These are phyloP conservation scores for Drosophila novamexicana DNA, from an alignment of 1,140 invertebrate genomes.

Conservation along the genomic window DNA sequence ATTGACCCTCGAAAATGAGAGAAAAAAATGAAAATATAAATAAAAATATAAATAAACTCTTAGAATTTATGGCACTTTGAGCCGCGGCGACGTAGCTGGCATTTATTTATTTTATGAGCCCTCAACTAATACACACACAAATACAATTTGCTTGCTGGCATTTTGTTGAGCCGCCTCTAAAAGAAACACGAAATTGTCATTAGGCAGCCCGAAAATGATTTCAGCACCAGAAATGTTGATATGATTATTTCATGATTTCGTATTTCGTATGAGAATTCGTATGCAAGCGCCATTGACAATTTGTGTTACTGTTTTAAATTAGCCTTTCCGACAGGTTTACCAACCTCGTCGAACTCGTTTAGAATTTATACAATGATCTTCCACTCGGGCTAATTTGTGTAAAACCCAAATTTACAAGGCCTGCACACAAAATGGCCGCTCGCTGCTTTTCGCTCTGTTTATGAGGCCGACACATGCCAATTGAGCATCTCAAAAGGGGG, in stretches of 20 bases:
- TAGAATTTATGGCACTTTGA: conserved; percentile 75
- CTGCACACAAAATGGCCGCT: conserved; percentile 71
- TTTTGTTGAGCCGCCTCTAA: conserved; percentile 60
- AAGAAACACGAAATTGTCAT: conserved; percentile 76
- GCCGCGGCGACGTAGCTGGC: conserved; percentile 28
- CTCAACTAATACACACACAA: conserved; percentile 37
- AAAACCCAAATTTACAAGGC: conserved; percentile 74
- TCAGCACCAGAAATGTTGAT: conserved; percentile 45
- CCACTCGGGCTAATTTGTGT: conserved; percentile 66
- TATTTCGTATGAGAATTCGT: conserved; percentile 15
- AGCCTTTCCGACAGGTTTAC: conserved; percentile 64
- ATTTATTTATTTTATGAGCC: conserved; percentile 70
- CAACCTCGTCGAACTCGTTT: conserved; percentile 63
- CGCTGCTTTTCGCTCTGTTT: conserved; percentile 42
- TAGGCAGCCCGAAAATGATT: conserved; percentile 53
- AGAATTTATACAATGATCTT: conserved; percentile 70
- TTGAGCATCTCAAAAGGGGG: conserved; percentile 30
- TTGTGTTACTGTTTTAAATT: conserved; percentile 51
- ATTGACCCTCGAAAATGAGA: conserved; percentile 58
- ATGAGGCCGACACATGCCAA: conserved; percentile 44
- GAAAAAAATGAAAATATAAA: conserved; percentile 28
- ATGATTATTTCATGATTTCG: conserved; percentile 44
- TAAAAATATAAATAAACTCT: conserved; percentile 70
- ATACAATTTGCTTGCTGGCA: conserved; percentile 70
- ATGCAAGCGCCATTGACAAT: conserved; percentile 62